phyloP scores from a whole-genome alignment of 1,140 invertebrate species.

The Brachionus rubens region DNA sequence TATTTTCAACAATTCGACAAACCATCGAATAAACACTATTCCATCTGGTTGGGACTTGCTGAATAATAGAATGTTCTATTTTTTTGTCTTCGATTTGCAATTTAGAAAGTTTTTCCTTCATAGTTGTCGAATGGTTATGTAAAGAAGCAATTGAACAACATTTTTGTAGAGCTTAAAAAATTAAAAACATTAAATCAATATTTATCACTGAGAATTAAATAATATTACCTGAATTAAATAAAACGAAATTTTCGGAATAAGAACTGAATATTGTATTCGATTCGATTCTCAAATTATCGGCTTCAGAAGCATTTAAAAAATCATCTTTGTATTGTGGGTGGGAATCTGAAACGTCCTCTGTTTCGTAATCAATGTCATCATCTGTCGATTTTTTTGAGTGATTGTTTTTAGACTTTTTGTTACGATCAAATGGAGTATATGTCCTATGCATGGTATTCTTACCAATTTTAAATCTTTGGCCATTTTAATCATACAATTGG shows the following conservation, averaged over 20 bases:
- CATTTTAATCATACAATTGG: neutral
- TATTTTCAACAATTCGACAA: neutral
- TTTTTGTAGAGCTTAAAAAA: neutral
- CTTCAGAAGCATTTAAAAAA: no score
- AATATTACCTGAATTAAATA: no score
- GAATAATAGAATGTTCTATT: neutral
- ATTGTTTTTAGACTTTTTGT: neutral
- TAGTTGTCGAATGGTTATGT: neutral
- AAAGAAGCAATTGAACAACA: neutral
- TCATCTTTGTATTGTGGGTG: no score
- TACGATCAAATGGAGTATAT: constrained; percentile 18
- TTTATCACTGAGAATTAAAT: neutral
- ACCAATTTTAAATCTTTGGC: neutral
- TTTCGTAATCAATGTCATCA: neutral
- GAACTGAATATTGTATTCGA: no score
- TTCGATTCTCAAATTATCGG: no score
- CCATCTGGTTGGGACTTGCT: constrained; percentile 1
- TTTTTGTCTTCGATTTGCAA: neutral
- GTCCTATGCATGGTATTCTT: neutral
- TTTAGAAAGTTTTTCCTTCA: neutral
- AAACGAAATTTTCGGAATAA: no score
- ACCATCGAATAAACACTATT: constrained; percentile 7
- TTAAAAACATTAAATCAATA: neutral
- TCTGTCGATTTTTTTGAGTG: neutral
- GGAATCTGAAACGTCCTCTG: neutral